phyloP scores from a whole-genome alignment of 2,113 vertebrate genomes.

The Oryzias woworae region DNA sequence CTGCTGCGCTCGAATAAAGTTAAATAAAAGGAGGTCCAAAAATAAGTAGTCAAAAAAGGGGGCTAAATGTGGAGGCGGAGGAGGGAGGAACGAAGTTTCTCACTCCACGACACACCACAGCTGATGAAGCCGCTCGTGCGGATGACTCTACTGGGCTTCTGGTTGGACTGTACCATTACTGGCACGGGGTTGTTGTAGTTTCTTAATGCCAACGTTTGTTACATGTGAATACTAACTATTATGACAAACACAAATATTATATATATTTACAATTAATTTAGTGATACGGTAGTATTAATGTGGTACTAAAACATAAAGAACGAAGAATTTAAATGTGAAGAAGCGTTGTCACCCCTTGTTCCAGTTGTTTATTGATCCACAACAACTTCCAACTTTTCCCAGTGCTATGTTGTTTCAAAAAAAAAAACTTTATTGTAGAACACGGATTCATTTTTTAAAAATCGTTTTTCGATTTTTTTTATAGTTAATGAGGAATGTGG shows the following conservation, averaged over 20 bases:
- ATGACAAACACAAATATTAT: not conserved
- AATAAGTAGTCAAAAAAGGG: constrained; percentile 3
- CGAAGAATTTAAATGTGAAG: too few relatives aligned
- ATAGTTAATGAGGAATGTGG: too few relatives aligned
- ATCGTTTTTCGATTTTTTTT: too few relatives aligned
- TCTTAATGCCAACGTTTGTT: accelerated
- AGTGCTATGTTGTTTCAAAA: constrained; percentile 25
- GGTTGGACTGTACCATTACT: constrained; percentile 66
- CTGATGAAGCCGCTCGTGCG: constrained; percentile 63
- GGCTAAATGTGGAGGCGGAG: not conserved
- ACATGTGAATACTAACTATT: not conserved
- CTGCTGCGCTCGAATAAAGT: not conserved
- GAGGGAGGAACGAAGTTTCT: constrained; percentile 34
- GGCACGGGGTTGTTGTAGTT: not conserved
- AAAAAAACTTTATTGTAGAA: too few relatives aligned
- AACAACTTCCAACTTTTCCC: constrained; percentile 12
- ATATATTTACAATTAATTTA: not conserved
- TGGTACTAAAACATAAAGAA: not conserved
- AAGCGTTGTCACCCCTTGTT: not conserved
- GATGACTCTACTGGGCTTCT: constrained; percentile 40
- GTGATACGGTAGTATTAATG: not conserved
- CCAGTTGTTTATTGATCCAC: constrained; percentile 1
- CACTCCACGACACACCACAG: constrained; percentile 50
- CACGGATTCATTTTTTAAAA: too few relatives aligned
- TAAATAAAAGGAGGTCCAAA: not conserved